These are phyloP conservation scores for Alethe castanea DNA, from an alignment of 2,113 vertebrate genomes.

Conservation along the genomic window DNA sequence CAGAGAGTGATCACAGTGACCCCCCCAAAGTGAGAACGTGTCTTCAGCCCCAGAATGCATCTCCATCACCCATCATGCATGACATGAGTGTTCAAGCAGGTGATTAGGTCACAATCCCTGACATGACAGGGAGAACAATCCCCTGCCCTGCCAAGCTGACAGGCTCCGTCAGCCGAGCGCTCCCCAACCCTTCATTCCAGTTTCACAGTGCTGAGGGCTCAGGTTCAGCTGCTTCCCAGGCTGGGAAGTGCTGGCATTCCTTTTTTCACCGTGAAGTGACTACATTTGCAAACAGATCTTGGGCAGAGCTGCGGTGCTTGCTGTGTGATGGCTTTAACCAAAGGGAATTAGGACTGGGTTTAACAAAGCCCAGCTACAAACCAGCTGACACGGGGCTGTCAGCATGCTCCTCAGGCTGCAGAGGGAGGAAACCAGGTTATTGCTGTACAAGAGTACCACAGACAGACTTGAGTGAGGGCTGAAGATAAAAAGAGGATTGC, in stretches of 20 bases:
- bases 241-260: constrained; percentile 3
- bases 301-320: background rate
- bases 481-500: background rate
- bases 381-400: background rate
- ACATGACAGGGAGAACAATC: background rate
- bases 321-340: background rate
- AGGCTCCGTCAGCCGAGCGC: background rate
- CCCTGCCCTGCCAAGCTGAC: background rate
- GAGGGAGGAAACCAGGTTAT: background rate
- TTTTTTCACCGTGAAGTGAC: constrained; percentile 39
- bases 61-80: background rate
- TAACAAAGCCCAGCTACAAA: background rate
- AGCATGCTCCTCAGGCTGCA: background rate
- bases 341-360: background rate
- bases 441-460: background rate
- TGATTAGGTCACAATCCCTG: background rate
- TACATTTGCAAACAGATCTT: constrained; percentile 33
- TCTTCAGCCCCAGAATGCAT: background rate
- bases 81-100: background rate
- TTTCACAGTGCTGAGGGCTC: background rate
- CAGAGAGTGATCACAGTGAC: background rate
- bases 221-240: background rate
- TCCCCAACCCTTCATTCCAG: background rate
- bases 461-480: background rate
- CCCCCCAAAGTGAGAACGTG: background rate